Base-by-base conservation (phyloP, 64 coral and sea anemone genomes). In the Porites australiensis region DNA sequence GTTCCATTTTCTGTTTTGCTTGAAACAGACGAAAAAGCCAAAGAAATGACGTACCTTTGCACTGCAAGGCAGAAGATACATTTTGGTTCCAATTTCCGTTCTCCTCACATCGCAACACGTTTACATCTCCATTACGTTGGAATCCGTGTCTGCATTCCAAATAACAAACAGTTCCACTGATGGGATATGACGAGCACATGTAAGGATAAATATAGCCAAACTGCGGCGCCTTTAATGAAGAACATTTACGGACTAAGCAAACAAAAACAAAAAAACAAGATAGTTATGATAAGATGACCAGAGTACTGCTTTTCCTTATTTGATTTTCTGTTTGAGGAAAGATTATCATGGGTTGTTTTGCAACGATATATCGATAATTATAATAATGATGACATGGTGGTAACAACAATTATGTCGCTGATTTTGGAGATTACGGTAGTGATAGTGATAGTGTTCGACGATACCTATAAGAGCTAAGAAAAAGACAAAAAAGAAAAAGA, bases 171-270 rank as follows among this genome's bases (percentile, higher is more conserved):
- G 93, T 94, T 62, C 86, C 87, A 49, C 87, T 85, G 73, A 89
- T 77, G 49, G 93, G 93, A 50, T 64, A 80, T n/a, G 37, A 70
- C 81, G 69, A 73, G 50, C 93, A 94, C 72, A 67, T 76, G 8
- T 70, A 78, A 19, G 93, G 93, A 53, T 94, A 94, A n/a, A 94
- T 88, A 72, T 83, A 94, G 70, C 93, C 93, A 83, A 89, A 75
- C 79, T 27, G 57, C 4, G 93, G 93, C 7, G 79, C 55, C 45
- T 13, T 72, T 7, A 94, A 50, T 60, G 93, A 81, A 66, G 57
- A 55, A 61, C 93, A 94, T 13, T 68, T 63, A 21, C 86, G 86
- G 2, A 89, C 93, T 94, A 27, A 63, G 77, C 79, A 63, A 14
- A 79, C 60, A 46, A 7, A n/a, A 58, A 5, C 44, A 74, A 46